These are phyloP conservation scores for Triplophysa tibetana DNA, from an alignment of 2,113 vertebrate genomes.

Conservation along the genomic window DNA sequence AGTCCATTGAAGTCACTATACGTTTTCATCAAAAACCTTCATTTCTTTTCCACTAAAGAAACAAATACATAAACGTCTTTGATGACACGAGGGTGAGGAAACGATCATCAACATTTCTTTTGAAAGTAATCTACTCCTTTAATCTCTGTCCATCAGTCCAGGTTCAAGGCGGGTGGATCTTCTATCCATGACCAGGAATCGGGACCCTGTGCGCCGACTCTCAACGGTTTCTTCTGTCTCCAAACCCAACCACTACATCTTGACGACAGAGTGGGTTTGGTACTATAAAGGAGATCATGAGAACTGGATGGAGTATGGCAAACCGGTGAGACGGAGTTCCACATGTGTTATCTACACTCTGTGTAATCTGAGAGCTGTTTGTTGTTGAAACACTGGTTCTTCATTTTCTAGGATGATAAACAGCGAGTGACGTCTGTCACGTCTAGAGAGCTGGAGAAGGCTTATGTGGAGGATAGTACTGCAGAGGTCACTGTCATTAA, in stretches of 20 bases:
- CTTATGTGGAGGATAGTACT: slow-evolving; percentile 66
- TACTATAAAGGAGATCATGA: slow-evolving; percentile 67
- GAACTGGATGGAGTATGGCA: slow-evolving; percentile 70
- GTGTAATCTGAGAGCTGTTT: background rate
- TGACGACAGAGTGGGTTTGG: slow-evolving; percentile 73
- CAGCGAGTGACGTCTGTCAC: slow-evolving; percentile 70
- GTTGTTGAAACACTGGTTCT: slow-evolving; percentile 3
- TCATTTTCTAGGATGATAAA: slow-evolving; percentile 64
- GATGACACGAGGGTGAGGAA: no score
- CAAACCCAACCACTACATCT: slow-evolving; percentile 63
- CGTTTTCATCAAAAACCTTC: no score
- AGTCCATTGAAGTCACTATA: no score
- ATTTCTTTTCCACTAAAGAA: no score
- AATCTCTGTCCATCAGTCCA: slow-evolving; percentile 27
- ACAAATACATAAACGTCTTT: no score
- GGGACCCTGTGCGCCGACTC: slow-evolving; percentile 62
- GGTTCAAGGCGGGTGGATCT: slow-evolving; percentile 59
- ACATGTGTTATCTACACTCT: background rate
- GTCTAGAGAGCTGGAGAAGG: slow-evolving; percentile 77
- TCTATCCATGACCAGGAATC: slow-evolving; percentile 55
- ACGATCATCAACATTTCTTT: no score
- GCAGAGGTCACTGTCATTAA: slow-evolving; percentile 68
- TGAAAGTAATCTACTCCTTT: no score
- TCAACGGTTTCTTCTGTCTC: slow-evolving; percentile 66
- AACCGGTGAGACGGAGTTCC: slow-evolving; percentile 59